phyloP scores from a whole-genome alignment of 2,888 invertebrate species.

The Heliconius charithonia region DNA sequence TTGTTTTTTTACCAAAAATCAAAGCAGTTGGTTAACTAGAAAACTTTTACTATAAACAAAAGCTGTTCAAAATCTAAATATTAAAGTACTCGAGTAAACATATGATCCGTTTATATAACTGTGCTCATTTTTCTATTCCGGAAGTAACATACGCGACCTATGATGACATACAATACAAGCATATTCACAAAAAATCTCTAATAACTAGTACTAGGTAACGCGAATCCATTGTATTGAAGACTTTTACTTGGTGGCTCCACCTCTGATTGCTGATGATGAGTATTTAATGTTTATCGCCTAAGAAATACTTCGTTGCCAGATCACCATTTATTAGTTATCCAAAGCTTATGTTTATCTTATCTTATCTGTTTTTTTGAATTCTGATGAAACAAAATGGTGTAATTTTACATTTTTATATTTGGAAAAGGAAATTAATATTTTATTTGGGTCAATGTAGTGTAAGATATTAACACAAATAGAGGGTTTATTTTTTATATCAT shows the following conservation, averaged over 20 bases:
- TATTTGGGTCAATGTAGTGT: too few species aligned
- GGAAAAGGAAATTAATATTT: too few species aligned
- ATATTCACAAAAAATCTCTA: not conserved
- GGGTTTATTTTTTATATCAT: too few species aligned
- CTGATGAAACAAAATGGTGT: not conserved
- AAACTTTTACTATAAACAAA: too few species aligned
- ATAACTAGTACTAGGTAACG: not conserved
- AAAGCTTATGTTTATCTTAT: not conserved
- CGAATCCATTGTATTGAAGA: not conserved
- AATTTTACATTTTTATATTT: not conserved
- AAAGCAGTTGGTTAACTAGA: too few species aligned
- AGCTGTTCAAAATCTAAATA: not conserved
- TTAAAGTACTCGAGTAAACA: not conserved
- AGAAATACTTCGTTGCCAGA: not conserved
- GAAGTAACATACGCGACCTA: not conserved
- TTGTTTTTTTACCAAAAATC: too few species aligned
- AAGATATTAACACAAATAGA: too few species aligned
- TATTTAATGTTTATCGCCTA: not conserved
- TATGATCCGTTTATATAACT: not conserved
- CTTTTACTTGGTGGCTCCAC: not conserved
- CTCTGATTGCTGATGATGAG: not conserved
- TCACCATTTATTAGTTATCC: not conserved
- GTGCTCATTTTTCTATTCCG: not conserved
- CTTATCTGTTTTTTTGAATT: not conserved
- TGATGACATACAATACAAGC: constrained; percentile 1